A percentile compares a stretch with the other conserved stretches of the same genome.
These are phyloP conservation scores for Pollenia amentaria DNA, from an alignment of 2,888 invertebrate species.

Conservation along the genomic window DNA sequence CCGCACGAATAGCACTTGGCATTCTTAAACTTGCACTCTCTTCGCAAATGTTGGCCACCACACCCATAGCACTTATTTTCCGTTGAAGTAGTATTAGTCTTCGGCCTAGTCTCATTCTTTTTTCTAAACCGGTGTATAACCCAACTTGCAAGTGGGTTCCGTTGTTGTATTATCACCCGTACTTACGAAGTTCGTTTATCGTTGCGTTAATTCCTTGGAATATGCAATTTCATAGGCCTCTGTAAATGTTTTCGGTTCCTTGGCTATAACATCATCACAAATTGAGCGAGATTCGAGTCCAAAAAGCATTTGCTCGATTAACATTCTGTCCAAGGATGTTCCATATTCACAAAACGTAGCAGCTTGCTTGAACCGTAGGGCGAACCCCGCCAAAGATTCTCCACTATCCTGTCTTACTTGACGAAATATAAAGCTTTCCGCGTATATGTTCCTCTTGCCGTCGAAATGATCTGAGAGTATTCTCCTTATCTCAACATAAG, in stretches of 20 bases:
- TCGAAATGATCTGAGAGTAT: constrained; percentile 6
- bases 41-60: neutral
- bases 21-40: constrained; percentile 17
- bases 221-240: constrained; percentile 7
- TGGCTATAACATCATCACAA: neutral
- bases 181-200: neutral
- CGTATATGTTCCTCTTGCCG: constrained; percentile 59
- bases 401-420: constrained; percentile 44
- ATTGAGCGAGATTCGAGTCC: constrained; percentile 48
- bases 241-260: neutral
- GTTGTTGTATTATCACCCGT: neutral
- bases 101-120: neutral
- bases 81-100: neutral
- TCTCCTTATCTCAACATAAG: neutral
- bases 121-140: neutral
- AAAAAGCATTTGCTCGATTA: constrained; percentile 68
- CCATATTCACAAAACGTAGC: constrained; percentile 67
- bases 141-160: constrained; percentile 20
- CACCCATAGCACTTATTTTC: constrained; percentile 22
- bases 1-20: constrained; percentile 10
- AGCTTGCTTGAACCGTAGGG: constrained; percentile 59
- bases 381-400: constrained; percentile 54
- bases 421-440: constrained; percentile 66
- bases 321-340: constrained; percentile 56
- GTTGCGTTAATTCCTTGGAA: constrained; percentile 2